Conservation (phyloP, 2,797 vertebrate genomes). For the Gymnoscopelus microlampas region DNA sequence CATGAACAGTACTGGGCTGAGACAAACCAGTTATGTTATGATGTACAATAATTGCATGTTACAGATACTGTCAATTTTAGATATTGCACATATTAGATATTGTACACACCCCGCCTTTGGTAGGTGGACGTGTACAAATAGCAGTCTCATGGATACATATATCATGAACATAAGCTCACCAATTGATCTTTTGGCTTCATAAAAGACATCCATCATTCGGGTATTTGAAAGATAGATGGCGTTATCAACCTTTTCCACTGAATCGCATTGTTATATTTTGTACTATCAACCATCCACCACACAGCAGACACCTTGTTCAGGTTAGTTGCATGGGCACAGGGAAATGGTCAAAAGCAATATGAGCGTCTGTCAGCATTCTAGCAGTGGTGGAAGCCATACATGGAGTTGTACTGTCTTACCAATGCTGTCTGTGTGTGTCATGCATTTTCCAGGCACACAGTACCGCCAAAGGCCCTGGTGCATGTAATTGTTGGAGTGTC, state of each 20-base stretch:
- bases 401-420: slow-evolving; percentile 65
- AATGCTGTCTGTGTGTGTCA: slow-evolving; percentile 84
- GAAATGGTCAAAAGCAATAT: slow-evolving; percentile 34
- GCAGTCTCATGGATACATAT: background rate
- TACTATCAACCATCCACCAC: slow-evolving; percentile 1
- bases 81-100: no score
- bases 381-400: background rate
- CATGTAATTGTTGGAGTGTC: slow-evolving; percentile 85
- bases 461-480: slow-evolving; percentile 88
- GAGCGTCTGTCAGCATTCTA: slow-evolving; percentile 6
- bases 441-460: slow-evolving; percentile 85
- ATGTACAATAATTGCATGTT: no score
- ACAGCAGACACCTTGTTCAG: slow-evolving; percentile 9
- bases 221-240: background rate
- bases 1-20: no score
- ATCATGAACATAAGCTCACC: background rate
- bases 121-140: background rate
- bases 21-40: no score
- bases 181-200: no score
- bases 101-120: no score
- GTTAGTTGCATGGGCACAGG: slow-evolving; percentile 19
- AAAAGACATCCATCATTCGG: background rate
- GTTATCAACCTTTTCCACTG: background rate
- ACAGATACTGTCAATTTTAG: no score
- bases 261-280: background rate